Evolutionary conservation across 2,888 invertebrate species (phyloP), one percentile per base, ranked within the genome.

Genomic region (Galerucella pusilla): DNA sequence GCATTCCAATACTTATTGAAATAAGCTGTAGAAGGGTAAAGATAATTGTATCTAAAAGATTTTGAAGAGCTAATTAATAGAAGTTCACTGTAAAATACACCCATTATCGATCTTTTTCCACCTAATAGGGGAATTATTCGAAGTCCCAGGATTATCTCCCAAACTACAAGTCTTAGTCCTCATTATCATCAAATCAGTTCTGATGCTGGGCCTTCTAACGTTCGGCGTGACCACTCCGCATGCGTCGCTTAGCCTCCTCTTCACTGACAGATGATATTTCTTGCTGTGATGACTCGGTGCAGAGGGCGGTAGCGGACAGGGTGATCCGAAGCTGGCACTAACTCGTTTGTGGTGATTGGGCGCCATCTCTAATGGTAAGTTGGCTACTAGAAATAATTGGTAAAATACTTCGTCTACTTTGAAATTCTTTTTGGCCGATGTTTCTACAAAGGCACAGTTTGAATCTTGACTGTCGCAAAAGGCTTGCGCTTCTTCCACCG

Each of bases 171-270:
- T 94, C 89, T 94, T 94, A 81, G 94, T 94, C 86, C 95, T 92
- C 92, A 96, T 94, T 83, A 95, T 94, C 92, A 96, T 93, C 81
- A 96, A 90, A 86, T 97, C 96, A 7, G 96, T 96, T 77, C 96
- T 90, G 80, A 97, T 95, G 87, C 95, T 95, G 49, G 96, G 96
- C 64, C 96, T 90, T 69, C 96, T 90, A 0, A 94, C 96, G 85
- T 96, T 96, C 2, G 96, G 95, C n/a, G 95, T 94, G 25, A 96
- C 94, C 7, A 96, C 95, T 5, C 96, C 96, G 84, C 95, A 96
- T 1, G 96, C 96, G 84, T 96, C 96, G 79, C 95, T 96, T 80
- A 96, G 88, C 69, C 95, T 90, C 75, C 95, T 90, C 82, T 96
- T 94, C 78, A 96, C 94, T 64, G 95, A 94, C 71, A 96, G 89